phyloP scores from a whole-genome alignment of 2,888 invertebrate genomes.

The Brachypterus glaber region DNA sequence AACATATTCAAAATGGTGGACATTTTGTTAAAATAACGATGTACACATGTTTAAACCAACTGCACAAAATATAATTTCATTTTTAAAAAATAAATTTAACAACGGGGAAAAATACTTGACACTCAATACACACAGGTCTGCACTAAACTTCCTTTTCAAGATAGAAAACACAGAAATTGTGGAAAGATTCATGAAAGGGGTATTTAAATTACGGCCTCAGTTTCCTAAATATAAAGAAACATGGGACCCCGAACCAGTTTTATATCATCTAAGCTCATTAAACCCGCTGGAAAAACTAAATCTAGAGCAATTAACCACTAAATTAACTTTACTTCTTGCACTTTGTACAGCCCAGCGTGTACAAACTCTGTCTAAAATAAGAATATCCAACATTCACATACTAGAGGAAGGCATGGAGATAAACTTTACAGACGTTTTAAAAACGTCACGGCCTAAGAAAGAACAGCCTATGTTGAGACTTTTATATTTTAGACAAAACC shows the following conservation, averaged over 20 bases:
- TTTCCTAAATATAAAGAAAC: slow-evolving; percentile 14
- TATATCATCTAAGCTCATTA: slow-evolving; percentile 9
- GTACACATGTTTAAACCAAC: slow-evolving; percentile 8
- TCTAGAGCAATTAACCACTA: slow-evolving; percentile 9
- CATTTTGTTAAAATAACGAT: slow-evolving; percentile 15
- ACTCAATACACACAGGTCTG: slow-evolving; percentile 8
- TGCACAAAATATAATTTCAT: slow-evolving; percentile 6
- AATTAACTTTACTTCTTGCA: too few relatives aligned
- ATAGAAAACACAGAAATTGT: slow-evolving; percentile 5
- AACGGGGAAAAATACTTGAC: slow-evolving; percentile 7
- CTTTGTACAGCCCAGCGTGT: too few relatives aligned
- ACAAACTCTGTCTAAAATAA: too few relatives aligned
- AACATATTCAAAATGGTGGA: slow-evolving; percentile 15
- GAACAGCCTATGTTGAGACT: slow-evolving; percentile 7
- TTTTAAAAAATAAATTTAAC: slow-evolving; percentile 9
- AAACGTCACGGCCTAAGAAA: slow-evolving; percentile 10
- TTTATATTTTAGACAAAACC: too few relatives aligned
- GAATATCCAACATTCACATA: too few relatives aligned
- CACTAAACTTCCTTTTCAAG: slow-evolving; percentile 7
- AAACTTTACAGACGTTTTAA: slow-evolving; percentile 6
- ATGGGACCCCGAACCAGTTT: slow-evolving; percentile 17
- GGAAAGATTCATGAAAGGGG: slow-evolving; percentile 15
- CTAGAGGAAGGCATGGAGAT: slow-evolving; percentile 7
- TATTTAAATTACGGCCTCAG: slow-evolving; percentile 14
- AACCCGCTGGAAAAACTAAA: slow-evolving; percentile 16